phyloP scores from a whole-genome alignment of 37 sponge, comb jelly and placozoan species.

The Diacarnus erythraeanus region DNA sequence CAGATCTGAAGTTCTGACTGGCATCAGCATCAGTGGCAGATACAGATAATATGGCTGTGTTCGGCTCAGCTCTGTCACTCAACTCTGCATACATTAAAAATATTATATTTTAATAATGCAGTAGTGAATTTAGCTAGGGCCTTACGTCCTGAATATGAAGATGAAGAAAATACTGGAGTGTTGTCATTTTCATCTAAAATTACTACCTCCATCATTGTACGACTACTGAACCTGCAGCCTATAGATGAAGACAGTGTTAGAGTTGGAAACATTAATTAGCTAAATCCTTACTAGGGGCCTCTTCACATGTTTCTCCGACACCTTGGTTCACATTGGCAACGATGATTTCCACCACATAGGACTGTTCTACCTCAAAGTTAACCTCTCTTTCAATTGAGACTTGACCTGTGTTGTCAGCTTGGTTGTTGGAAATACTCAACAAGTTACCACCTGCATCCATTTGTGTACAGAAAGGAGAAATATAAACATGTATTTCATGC shows the following conservation, averaged over 20 bases:
- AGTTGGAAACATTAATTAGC: background rate
- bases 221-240: constrained; percentile 24
- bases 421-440: too few relatives aligned
- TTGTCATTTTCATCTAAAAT: constrained; percentile 61
- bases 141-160: constrained; percentile 38
- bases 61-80: constrained; percentile 17
- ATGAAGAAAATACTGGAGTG: constrained; percentile 12
- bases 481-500: too few relatives aligned
- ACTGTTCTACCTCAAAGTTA: constrained; percentile 18
- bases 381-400: too few relatives aligned
- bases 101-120: background rate
- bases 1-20: background rate
- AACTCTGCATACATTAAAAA: constrained; percentile 34
- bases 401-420: too few relatives aligned
- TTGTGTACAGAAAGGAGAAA: too few relatives aligned
- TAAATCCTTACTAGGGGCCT: background rate
- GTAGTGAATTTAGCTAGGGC: too few relatives aligned
- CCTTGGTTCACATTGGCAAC: constrained; percentile 9
- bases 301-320: constrained; percentile 6
- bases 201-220: constrained; percentile 1
- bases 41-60: constrained; percentile 22
- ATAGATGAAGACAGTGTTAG: background rate
- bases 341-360: background rate
- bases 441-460: too few relatives aligned
- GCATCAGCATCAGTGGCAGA: constrained; percentile 44